phyloP scores from a whole-genome alignment of 2,113 vertebrate species.

The Apus apus region DNA sequence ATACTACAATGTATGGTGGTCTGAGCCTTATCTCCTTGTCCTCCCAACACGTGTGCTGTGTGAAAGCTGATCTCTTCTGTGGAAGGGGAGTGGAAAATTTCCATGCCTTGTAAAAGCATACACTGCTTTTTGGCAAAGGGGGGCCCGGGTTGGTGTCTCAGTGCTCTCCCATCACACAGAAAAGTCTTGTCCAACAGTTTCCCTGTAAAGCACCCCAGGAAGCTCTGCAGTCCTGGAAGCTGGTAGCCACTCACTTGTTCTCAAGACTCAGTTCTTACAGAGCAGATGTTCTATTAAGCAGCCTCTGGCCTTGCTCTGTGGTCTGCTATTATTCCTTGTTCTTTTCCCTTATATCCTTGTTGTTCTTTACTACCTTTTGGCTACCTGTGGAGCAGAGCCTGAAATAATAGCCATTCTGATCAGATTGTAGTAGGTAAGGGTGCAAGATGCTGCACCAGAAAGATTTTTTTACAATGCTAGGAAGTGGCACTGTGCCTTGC shows the following conservation, averaged over 20 bases:
- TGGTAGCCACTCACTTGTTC: neutral
- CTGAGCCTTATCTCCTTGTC: neutral
- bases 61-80: neutral
- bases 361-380: neutral
- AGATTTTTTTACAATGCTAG: neutral
- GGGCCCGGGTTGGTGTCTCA: accelerated
- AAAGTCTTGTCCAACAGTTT: neutral
- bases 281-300: neutral
- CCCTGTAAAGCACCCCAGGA: neutral
- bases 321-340: neutral
- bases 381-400: neutral
- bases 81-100: neutral
- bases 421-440: neutral
- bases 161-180: neutral
- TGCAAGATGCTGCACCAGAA: neutral
- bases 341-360: neutral
- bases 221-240: neutral
- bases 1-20: neutral
- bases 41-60: accelerated
- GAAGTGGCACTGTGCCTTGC: neutral
- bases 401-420: neutral
- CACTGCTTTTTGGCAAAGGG: neutral
- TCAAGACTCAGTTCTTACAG: neutral
- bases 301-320: neutral
- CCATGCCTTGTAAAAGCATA: neutral